Evolutionary conservation across 1,140 invertebrate species (phyloP).

Genomic region (Cydia fagiglandana): DNA sequence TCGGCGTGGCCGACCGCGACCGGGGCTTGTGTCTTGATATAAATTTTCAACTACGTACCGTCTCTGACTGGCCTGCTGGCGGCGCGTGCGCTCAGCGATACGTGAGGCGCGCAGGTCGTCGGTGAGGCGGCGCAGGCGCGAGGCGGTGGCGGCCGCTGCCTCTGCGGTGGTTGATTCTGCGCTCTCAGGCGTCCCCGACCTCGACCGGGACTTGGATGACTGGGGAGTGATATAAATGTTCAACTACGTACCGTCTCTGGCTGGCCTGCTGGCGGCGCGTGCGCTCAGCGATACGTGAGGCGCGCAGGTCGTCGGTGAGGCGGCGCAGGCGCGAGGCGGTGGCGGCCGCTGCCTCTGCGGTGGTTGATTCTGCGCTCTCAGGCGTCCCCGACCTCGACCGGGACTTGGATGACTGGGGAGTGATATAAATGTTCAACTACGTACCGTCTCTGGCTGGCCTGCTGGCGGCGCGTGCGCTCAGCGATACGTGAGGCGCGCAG

Average conservation of each 20-base stretch:
- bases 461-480: conserved; percentile 66
- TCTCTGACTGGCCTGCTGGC: conserved; percentile 64
- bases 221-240: conserved; percentile 33
- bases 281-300: conserved; percentile 70
- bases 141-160: conserved; percentile 49
- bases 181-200: conserved; percentile 70
- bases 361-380: conserved; percentile 49
- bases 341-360: conserved; percentile 41
- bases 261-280: conserved; percentile 65
- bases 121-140: conserved; percentile 59
- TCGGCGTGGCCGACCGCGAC: conserved; percentile 73
- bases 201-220: conserved; percentile 73
- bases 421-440: not conserved
- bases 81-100: conserved; percentile 66
- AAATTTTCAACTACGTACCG: conserved; percentile 49
- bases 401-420: conserved; percentile 66
- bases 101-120: conserved; percentile 73
- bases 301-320: conserved; percentile 70
- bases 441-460: conserved; percentile 65
- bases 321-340: conserved; percentile 60
- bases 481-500: conserved; percentile 71
- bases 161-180: conserved; percentile 40
- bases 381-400: conserved; percentile 73
- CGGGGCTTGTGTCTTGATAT: conserved; percentile 51
- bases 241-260: conserved; percentile 56